Evolutionary conservation across 2,113 vertebrate species (phyloP).

Genomic region (Hemicordylus capensis): DNA sequence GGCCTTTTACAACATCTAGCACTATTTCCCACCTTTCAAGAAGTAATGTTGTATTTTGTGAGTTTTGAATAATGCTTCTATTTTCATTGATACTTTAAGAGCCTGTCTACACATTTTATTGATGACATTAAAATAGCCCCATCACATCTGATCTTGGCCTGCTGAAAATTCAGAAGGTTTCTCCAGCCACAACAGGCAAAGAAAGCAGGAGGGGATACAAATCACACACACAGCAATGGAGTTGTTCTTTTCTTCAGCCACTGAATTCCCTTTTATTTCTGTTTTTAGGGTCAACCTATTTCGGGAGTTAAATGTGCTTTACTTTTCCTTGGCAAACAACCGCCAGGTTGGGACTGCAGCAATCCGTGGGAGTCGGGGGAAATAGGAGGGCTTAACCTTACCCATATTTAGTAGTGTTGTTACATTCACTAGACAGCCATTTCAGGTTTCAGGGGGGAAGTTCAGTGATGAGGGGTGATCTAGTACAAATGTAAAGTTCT

Average conservation of each 20-base stretch:
- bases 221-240: neutral
- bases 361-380: no score
- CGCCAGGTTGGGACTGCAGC: no score
- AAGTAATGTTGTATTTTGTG: neutral
- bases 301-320: no score
- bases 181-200: neutral
- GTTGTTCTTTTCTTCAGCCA: neutral
- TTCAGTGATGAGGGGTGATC: neutral
- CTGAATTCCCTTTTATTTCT: neutral
- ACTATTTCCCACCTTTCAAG: neutral
- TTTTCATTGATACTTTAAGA: neutral
- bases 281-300: no score
- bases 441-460: neutral
- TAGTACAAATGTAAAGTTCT: neutral
- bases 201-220: neutral
- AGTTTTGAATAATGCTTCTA: neutral
- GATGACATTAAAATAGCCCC: neutral
- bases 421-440: neutral
- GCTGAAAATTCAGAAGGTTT: no score
- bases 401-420: no score
- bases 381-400: no score
- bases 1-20: neutral
- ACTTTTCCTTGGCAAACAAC: neutral
- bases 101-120: neutral
- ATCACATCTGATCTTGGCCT: no score